These are phyloP conservation scores for Mus musculus DNA, from an alignment of 2,113 vertebrate genomes.

Conservation along the genomic window DNA sequence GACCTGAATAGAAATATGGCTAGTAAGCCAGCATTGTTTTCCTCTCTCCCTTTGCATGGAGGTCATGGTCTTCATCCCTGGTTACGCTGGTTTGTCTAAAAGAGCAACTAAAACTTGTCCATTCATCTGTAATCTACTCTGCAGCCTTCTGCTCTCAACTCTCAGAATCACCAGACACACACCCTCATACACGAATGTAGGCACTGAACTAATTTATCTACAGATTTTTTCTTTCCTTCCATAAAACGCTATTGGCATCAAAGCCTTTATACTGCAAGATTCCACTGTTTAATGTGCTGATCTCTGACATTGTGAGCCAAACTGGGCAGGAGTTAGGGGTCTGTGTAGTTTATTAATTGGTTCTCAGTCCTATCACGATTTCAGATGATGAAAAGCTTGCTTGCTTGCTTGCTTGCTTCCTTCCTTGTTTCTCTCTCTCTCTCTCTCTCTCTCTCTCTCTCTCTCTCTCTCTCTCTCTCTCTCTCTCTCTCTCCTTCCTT, in stretches of 20 bases:
- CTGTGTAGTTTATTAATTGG: background rate
- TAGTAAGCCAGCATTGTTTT: background rate
- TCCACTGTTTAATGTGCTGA: background rate
- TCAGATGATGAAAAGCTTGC: background rate
- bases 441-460: too few species aligned
- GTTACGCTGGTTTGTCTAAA: background rate
- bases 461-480: background rate
- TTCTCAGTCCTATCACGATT: slow-evolving; percentile 9
- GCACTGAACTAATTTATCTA: background rate
- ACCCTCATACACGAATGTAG: rapidly evolving
- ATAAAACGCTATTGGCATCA: background rate
- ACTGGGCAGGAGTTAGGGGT: background rate
- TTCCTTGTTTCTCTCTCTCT: too few species aligned
- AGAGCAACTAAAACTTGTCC: background rate
- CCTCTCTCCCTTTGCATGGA: background rate
- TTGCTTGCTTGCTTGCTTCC: background rate
- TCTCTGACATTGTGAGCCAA: background rate
- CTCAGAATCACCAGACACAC: background rate
- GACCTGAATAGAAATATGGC: background rate
- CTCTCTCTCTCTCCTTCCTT: too few species aligned
- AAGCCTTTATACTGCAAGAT: background rate
- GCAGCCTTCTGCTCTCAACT: background rate
- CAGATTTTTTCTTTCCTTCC: background rate
- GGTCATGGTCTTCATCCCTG: background rate
- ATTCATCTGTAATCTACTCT: background rate